Evolutionary conservation across 2,797 vertebrate genomes (phyloP).

Genomic region (Orientallactaga sibirica): DNA sequence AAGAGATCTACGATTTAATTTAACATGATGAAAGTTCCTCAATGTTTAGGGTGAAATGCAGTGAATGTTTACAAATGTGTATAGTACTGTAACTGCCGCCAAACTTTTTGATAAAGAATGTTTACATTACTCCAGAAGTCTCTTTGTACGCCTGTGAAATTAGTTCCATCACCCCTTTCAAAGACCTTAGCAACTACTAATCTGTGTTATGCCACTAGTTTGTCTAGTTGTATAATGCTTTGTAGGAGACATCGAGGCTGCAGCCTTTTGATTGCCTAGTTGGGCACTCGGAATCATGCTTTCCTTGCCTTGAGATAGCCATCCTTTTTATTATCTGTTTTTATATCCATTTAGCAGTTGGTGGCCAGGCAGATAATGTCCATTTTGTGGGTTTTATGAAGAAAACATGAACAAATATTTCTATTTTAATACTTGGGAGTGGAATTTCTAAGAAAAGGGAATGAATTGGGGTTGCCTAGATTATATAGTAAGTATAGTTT

Average conservation of each 20-base stretch:
- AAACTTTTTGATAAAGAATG: slow-evolving; percentile 18
- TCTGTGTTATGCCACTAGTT: slow-evolving; percentile 46
- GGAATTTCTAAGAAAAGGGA: background rate
- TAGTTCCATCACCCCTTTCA: background rate
- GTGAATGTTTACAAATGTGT: slow-evolving; percentile 23
- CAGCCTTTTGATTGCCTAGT: slow-evolving; percentile 11
- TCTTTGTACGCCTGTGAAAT: slow-evolving; percentile 34
- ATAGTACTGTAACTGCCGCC: background rate
- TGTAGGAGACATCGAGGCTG: background rate
- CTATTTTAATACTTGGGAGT: slow-evolving; percentile 42
- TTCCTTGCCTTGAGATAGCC: background rate
- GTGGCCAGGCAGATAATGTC: background rate
- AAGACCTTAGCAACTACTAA: background rate
- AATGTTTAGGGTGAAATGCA: background rate
- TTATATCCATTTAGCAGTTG: slow-evolving; percentile 44
- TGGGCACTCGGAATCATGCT: slow-evolving; percentile 5
- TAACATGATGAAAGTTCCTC: background rate
- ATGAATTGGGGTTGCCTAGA: background rate
- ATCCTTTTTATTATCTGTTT: slow-evolving; percentile 22
- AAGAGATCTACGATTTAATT: background rate
- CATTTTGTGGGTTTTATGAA: slow-evolving; percentile 26
- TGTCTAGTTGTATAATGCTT: slow-evolving; percentile 33
- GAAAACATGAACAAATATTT: slow-evolving; percentile 26
- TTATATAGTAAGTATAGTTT: background rate
- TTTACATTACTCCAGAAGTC: slow-evolving; percentile 39